A percentile compares a stretch with the other conserved stretches of the same genome.
Evolutionary conservation across 2,113 vertebrate genomes (phyloP).

Genomic region (Mormyrus iriodes): DNA sequence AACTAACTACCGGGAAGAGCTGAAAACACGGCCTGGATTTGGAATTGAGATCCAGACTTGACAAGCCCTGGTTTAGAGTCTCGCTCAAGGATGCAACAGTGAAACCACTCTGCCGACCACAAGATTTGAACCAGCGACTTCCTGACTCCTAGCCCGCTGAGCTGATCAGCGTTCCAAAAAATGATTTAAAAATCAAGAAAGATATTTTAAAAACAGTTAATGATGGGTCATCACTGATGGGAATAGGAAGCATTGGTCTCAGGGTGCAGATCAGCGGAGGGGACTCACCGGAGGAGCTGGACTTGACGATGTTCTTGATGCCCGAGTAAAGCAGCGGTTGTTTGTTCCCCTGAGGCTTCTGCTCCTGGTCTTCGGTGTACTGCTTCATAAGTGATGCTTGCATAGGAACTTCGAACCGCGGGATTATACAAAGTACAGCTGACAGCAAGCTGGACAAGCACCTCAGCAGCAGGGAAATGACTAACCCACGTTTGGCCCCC

Average conservation of each 20-base stretch:
- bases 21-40: background rate
- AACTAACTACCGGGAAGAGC: background rate
- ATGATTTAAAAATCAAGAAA: background rate
- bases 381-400: slow-evolving; percentile 92
- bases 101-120: background rate
- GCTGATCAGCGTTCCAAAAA: background rate
- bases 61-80: too few relatives aligned
- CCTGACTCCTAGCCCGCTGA: background rate
- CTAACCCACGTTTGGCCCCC: background rate
- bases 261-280: background rate
- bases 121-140: background rate
- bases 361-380: slow-evolving; percentile 88
- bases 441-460: too few relatives aligned
- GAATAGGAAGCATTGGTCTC: background rate
- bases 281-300: slow-evolving; percentile 85
- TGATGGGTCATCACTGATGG: background rate
- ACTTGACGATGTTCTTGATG: slow-evolving; percentile 92
- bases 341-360: slow-evolving; percentile 83
- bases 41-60: too few relatives aligned
- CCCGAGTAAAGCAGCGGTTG: slow-evolving; percentile 86
- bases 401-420: slow-evolving; percentile 71
- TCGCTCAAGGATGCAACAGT: background rate
- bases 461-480: background rate
- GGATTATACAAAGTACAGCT: too few relatives aligned
- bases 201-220: background rate